These are phyloP conservation scores for Thinocorus orbignyianus DNA, from an alignment of 2,113 vertebrate species.

Conservation along the genomic window DNA sequence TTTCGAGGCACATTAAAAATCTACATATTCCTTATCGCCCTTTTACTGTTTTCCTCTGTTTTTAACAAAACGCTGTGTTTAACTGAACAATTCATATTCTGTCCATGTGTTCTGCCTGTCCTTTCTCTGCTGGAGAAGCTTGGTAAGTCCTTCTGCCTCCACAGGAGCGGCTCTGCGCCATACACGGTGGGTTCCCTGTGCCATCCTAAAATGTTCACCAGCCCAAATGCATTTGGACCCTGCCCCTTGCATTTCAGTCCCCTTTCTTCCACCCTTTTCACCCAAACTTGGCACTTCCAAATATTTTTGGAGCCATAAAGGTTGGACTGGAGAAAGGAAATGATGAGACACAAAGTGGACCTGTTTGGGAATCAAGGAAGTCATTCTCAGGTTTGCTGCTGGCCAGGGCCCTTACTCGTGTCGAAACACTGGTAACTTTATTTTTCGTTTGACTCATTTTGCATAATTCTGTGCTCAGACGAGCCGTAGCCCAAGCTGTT, in stretches of 20 bases:
- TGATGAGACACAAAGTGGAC: conserved; percentile 22
- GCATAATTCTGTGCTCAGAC: not conserved
- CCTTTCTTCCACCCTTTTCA: not conserved
- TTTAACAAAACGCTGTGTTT: not conserved
- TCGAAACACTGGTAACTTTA: conserved; percentile 38
- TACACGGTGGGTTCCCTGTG: not conserved
- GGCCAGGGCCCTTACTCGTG: not conserved
- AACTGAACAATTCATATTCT: not conserved
- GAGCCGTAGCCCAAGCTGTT: not conserved
- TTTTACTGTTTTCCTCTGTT: conserved; percentile 6
- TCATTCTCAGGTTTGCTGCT: conserved; percentile 2
- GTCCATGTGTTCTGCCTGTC: not conserved
- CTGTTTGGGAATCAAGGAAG: conserved; percentile 42
- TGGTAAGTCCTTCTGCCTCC: not conserved
- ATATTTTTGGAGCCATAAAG: not conserved
- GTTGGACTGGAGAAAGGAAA: not conserved
- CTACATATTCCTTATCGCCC: not conserved
- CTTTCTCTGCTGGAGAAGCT: not conserved
- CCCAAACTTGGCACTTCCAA: not conserved
- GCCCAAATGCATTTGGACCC: not conserved
- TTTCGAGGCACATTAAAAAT: not conserved
- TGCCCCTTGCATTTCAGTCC: not conserved
- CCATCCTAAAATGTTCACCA: not conserved
- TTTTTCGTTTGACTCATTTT: conserved; percentile 51
- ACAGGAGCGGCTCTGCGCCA: fast-evolving